These are phyloP conservation scores for Pithys albifrons DNA, from an alignment of 2,113 vertebrate genomes.

Conservation along the genomic window DNA sequence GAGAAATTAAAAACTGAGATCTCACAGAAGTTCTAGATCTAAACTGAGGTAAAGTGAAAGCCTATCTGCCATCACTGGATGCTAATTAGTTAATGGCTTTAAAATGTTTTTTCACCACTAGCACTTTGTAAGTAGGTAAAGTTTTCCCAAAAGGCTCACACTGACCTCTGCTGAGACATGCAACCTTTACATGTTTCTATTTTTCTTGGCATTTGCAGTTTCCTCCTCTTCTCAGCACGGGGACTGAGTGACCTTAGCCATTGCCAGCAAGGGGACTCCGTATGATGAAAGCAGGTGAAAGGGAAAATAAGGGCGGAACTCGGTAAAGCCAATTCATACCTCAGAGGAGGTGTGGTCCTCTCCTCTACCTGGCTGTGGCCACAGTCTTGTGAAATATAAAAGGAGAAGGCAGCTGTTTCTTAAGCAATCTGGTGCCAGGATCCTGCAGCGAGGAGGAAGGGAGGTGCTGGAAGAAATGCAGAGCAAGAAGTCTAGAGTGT, in stretches of 20 bases:
- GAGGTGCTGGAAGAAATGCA: conserved; percentile 33
- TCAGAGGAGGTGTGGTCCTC: conserved; percentile 53
- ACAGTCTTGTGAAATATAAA: conserved; percentile 60
- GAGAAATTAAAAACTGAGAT: background rate
- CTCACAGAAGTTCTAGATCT: background rate
- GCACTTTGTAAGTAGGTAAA: background rate
- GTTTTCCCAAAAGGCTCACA: background rate
- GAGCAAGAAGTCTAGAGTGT: background rate
- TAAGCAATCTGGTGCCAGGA: conserved; percentile 12
- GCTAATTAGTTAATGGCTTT: background rate
- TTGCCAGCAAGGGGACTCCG: conserved; percentile 37
- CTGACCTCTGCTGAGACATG: background rate
- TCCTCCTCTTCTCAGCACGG: background rate
- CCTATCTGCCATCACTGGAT: background rate
- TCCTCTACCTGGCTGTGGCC: conserved; percentile 1
- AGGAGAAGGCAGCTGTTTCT: conserved; percentile 11
- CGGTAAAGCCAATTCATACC: conserved; percentile 35
- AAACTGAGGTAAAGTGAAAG: background rate
- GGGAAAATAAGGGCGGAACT: conserved; percentile 42
- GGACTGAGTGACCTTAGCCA: conserved; percentile 47
- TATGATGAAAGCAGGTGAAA: conserved; percentile 63
- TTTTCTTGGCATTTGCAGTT: background rate
- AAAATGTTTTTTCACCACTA: background rate
- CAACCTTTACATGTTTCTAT: background rate
- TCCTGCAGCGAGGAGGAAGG: background rate